A percentile compares a stretch with the other conserved stretches of the same genome.
Conservation (phyloP, 2,797 vertebrate species). For the Ataeniobius toweri region DNA sequence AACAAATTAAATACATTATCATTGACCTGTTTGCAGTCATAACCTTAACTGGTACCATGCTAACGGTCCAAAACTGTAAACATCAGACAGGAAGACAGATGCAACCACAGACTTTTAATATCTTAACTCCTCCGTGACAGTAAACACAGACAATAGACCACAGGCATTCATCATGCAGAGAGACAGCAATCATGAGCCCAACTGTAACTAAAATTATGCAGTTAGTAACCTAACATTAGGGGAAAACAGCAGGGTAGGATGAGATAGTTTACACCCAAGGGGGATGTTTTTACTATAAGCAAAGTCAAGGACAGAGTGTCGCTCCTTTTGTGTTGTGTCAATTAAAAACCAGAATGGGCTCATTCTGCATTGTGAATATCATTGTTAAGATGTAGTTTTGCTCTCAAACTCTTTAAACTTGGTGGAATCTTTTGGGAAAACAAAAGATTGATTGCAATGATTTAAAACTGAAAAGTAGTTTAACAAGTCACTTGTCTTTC, state of each 20-base stretch:
- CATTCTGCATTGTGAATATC: neutral
- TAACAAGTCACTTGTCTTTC: neutral
- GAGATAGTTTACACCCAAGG: slow-evolving; percentile 30
- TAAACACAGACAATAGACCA: slow-evolving; percentile 56
- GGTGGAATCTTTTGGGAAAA: neutral
- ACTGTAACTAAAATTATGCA: slow-evolving; percentile 58
- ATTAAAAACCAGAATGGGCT: slow-evolving; percentile 5
- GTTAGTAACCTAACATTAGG: slow-evolving; percentile 62
- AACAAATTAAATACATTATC: neutral
- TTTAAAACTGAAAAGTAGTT: neutral
- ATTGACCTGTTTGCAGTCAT: neutral
- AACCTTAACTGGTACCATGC: slow-evolving; percentile 10
- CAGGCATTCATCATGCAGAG: slow-evolving; percentile 51
- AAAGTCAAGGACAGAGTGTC: neutral
- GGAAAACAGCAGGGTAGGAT: slow-evolving; percentile 34
- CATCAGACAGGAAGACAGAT: slow-evolving; percentile 47
- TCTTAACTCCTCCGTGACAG: slow-evolving; percentile 38
- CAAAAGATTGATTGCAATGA: neutral
- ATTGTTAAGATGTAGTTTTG: slow-evolving; percentile 22
- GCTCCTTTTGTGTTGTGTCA: slow-evolving; percentile 1
- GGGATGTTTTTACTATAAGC: slow-evolving; percentile 28
- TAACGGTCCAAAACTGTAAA: slow-evolving; percentile 37
- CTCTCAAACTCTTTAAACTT: slow-evolving; percentile 22
- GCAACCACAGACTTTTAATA: slow-evolving; percentile 43
- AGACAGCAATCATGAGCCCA: slow-evolving; percentile 57